Conservation (phyloP, 1,140 invertebrate species). For the Apis dorsata region DNA sequence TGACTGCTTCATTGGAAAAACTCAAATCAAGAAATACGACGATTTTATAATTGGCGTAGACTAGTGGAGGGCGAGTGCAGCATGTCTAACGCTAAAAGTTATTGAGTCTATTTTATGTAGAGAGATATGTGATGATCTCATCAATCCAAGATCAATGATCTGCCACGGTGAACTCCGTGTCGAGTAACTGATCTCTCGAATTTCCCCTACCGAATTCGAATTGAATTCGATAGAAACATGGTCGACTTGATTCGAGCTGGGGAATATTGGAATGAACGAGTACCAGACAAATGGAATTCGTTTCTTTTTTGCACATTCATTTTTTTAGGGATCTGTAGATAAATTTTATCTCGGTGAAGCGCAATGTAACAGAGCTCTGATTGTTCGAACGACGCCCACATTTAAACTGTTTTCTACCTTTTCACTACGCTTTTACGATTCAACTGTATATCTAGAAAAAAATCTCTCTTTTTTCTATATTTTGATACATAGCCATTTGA, state of each 20-base stretch:
- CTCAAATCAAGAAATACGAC: background rate
- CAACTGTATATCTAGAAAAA: background rate
- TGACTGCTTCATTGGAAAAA: background rate
- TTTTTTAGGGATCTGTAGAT: background rate
- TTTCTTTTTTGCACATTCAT: background rate
- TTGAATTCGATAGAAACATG: background rate
- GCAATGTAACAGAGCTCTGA: conserved; percentile 24
- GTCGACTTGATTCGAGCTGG: background rate
- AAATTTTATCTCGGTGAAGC: conserved; percentile 6
- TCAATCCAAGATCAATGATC: conserved; percentile 52
- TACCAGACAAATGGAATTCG: conserved; percentile 21
- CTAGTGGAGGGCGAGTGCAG: background rate
- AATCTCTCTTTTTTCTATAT: background rate
- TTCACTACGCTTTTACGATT: background rate
- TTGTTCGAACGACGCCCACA: conserved; percentile 12
- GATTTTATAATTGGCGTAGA: background rate
- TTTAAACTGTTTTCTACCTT: background rate
- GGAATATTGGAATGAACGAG: conserved; percentile 19
- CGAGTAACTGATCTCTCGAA: background rate
- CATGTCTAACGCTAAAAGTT: conserved; percentile 56
- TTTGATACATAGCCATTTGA: background rate
- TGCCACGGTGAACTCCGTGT: conserved; percentile 17
- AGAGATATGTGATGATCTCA: conserved; percentile 61
- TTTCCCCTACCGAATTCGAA: background rate
- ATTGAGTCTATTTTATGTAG: conserved; percentile 67